Evolutionary conservation across 2,113 vertebrate genomes (phyloP).

Genomic region (Polyodon spathula): DNA sequence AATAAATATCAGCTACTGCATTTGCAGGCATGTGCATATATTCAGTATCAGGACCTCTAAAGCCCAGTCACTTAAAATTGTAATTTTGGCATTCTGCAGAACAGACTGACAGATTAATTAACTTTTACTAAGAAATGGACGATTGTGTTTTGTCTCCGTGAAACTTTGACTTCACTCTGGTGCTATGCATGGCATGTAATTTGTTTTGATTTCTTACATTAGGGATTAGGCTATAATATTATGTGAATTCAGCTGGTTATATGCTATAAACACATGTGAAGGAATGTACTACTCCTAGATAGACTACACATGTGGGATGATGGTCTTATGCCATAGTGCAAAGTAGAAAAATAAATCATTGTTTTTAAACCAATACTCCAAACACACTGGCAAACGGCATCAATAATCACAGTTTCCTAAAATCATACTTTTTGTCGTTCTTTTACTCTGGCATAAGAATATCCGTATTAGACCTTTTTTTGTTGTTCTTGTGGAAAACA

Average conservation of each 20-base stretch:
- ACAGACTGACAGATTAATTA: slow-evolving; percentile 42
- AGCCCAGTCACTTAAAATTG: slow-evolving; percentile 32
- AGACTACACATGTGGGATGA: not conserved
- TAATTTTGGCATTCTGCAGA: slow-evolving; percentile 31
- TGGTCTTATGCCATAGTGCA: no score
- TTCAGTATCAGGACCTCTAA: slow-evolving; percentile 25
- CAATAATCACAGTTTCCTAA: no score
- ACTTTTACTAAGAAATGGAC: slow-evolving; percentile 27
- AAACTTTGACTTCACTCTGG: slow-evolving; percentile 30
- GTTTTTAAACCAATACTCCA: no score
- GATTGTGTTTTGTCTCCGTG: slow-evolving; percentile 32
- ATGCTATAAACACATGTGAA: slow-evolving; percentile 5
- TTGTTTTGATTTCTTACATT: slow-evolving; percentile 23
- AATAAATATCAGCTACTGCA: slow-evolving; percentile 27
- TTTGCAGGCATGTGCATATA: slow-evolving; percentile 35
- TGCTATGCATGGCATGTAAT: slow-evolving; percentile 21
- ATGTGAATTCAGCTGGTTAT: slow-evolving; percentile 2
- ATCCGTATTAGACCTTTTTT: no score
- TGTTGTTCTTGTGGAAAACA: no score
- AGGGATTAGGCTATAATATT: slow-evolving; percentile 31
- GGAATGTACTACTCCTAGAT: not conserved
- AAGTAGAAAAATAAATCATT: no score
- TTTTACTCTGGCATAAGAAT: no score
- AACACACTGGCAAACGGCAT: no score
- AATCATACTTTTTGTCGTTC: no score